A percentile compares a stretch with the other conserved stretches of the same genome.
These are phyloP conservation scores for Pedetes capensis DNA, from an alignment of 2,113 vertebrate species.

Conservation along the genomic window DNA sequence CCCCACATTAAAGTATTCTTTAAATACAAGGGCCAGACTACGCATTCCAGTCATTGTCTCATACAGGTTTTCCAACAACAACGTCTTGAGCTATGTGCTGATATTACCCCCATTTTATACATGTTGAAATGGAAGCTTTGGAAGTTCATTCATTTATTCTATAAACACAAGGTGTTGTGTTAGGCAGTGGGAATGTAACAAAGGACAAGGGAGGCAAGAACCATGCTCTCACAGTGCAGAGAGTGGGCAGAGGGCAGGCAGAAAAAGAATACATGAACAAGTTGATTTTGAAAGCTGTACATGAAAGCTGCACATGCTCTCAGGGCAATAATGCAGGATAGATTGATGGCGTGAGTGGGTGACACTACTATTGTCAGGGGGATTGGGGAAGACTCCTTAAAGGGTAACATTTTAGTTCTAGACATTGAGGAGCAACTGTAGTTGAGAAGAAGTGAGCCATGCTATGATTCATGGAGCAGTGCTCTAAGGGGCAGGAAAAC, in stretches of 20 bases:
- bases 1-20: not conserved
- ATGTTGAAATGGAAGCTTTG: not conserved
- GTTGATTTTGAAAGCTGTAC: no score
- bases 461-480: not conserved
- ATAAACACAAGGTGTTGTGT: not conserved
- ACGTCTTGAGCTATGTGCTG: not conserved
- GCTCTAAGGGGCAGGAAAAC: not conserved
- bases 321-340: not conserved
- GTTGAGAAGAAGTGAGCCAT: not conserved
- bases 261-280: not conserved
- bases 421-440: not conserved
- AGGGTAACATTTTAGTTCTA: not conserved
- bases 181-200: not conserved
- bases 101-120: not conserved
- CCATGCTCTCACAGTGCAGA: not conserved
- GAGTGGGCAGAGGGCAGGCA: not conserved
- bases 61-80: not conserved
- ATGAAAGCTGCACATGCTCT: not conserved
- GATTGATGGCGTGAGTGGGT: not conserved
- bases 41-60: not conserved
- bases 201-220: not conserved
- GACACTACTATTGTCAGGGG: not conserved
- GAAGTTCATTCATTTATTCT: not conserved
- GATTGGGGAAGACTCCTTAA: not conserved
- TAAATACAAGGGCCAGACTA: not conserved